These are phyloP conservation scores for Romanogobio albipinnatus DNA, from an alignment of 2,113 vertebrate genomes.

Conservation along the genomic window DNA sequence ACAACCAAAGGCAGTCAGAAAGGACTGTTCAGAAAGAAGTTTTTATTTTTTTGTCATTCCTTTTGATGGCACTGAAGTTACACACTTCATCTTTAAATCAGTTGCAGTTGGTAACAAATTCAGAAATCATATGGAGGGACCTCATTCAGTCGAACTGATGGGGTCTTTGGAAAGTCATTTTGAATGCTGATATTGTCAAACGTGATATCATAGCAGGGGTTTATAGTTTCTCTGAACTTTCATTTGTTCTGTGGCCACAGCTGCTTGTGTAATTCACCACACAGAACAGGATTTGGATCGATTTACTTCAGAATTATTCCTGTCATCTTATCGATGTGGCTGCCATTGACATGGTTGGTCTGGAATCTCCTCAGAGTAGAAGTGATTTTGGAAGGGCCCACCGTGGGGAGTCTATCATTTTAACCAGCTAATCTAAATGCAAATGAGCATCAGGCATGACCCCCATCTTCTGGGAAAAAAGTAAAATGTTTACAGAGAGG, in stretches of 20 bases:
- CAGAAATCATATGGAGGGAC: background rate
- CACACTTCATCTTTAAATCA: background rate
- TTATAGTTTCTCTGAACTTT: conserved; percentile 28
- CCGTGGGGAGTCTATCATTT: conserved; percentile 38
- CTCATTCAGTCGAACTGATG: conserved; percentile 3
- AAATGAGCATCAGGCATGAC: conserved; percentile 54
- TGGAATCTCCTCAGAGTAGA: conserved; percentile 37
- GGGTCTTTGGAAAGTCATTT: background rate
- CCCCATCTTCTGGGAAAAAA: conserved; percentile 33
- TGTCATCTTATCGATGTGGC: conserved; percentile 37
- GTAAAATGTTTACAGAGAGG: conserved; percentile 45
- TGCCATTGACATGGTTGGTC: conserved; percentile 38
- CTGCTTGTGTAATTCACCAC: conserved; percentile 33
- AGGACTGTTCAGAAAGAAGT: background rate
- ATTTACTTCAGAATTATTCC: conserved; percentile 47
- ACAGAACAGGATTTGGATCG: conserved; percentile 48
- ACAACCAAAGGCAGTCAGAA: background rate
- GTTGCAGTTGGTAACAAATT: background rate
- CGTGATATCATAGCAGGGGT: background rate
- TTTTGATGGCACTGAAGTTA: background rate
- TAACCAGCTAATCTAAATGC: conserved; percentile 62
- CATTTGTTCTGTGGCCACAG: conserved; percentile 40
- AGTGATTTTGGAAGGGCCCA: conserved; percentile 41
- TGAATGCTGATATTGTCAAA: conserved; percentile 20
- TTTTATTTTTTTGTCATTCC: background rate